Evolutionary conservation across 1,140 invertebrate genomes (phyloP).

Genomic region (Anastrepha obliqua): DNA sequence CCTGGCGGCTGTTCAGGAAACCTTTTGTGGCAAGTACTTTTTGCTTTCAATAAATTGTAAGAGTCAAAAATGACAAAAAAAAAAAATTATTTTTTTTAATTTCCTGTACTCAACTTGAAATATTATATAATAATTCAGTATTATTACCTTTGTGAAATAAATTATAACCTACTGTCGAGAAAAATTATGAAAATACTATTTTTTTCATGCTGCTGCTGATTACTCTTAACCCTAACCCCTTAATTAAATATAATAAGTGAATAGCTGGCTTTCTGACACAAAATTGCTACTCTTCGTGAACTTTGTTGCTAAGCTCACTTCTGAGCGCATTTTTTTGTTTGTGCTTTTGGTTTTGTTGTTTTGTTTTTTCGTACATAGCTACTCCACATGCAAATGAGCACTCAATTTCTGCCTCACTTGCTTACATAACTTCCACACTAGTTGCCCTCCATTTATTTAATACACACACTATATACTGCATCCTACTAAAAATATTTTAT

Average conservation of each 20-base stretch:
- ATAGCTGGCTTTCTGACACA: neutral
- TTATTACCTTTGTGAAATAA: too few species aligned
- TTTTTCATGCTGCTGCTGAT: too few species aligned
- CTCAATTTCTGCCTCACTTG: neutral
- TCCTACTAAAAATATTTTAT: neutral
- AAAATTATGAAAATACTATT: too few species aligned
- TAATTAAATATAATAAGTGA: conserved; percentile 8
- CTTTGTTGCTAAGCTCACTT: neutral
- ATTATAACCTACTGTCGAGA: too few species aligned
- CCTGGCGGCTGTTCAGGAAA: too few species aligned
- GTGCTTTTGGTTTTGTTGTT: neutral
- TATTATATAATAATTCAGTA: too few species aligned
- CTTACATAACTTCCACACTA: conserved; percentile 9
- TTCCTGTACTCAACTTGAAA: too few species aligned
- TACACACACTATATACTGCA: neutral
- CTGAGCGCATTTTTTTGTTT: neutral
- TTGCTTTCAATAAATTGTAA: too few species aligned
- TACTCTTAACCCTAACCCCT: neutral
- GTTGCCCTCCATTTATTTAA: neutral
- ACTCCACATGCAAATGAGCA: conserved; percentile 25
- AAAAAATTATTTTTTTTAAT: too few species aligned
- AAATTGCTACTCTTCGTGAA: neutral
- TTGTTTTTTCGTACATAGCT: neutral
- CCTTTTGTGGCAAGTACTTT: too few species aligned
- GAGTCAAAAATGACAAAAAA: too few species aligned